Evolutionary conservation across 2,113 vertebrate genomes (phyloP).

Genomic region (Ciconia maguari): DNA sequence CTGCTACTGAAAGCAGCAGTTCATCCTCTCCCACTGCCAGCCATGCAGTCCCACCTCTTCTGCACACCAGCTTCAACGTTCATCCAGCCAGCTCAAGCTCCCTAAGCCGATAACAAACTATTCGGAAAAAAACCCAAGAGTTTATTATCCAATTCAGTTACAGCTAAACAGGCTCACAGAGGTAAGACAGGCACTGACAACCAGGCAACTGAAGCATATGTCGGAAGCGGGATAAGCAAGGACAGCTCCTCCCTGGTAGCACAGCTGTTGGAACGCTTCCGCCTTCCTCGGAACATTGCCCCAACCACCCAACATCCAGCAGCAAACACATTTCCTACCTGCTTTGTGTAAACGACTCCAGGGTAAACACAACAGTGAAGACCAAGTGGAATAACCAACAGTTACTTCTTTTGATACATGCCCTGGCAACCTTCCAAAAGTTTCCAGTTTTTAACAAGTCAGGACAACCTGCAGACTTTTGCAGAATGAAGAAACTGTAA

Average conservation of each 20-base stretch:
- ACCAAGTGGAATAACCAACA: neutral
- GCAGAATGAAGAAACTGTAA: neutral
- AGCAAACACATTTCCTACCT: neutral
- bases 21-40: neutral
- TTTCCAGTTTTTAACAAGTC: neutral
- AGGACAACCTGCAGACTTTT: neutral
- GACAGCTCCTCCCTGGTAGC: neutral
- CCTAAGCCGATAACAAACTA: neutral
- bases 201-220: neutral
- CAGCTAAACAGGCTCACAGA: neutral
- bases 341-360: neutral
- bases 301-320: neutral
- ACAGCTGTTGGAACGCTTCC: neutral
- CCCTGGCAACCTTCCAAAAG: neutral
- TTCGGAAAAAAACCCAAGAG: accelerated
- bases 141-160: neutral
- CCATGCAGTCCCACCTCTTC: neutral
- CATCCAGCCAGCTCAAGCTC: neutral
- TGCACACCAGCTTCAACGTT: neutral
- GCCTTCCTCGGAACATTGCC: neutral
- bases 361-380: neutral
- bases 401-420: neutral
- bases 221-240: neutral
- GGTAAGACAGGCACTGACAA: neutral
- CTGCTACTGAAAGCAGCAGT: neutral